A percentile compares a stretch with the other conserved stretches of the same genome.
These are phyloP conservation scores for Limnephilus auricula DNA, from an alignment of 2,888 invertebrate genomes.

Conservation along the genomic window DNA sequence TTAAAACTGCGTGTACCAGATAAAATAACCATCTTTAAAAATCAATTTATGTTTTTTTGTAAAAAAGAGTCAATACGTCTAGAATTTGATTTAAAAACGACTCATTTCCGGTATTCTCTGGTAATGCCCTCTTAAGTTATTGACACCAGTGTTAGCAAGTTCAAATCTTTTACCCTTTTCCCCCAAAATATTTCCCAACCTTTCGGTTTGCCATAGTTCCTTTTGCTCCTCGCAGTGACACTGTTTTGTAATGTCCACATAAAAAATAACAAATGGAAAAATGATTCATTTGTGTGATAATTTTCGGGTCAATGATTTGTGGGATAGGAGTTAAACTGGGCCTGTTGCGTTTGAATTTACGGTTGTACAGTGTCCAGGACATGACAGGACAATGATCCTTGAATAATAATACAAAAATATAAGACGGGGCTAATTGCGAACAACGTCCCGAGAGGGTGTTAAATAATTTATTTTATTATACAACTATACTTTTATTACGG, in stretches of 20 bases:
- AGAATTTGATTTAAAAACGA: too few species aligned
- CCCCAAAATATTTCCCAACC: neutral
- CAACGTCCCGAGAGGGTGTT: constrained; percentile 13
- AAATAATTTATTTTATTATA: constrained; percentile 25
- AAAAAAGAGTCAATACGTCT: too few species aligned
- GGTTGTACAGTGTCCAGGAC: neutral
- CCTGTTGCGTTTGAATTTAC: neutral
- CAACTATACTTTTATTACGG: neutral
- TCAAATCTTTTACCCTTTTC: neutral
- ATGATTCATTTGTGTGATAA: neutral
- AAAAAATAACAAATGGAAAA: neutral
- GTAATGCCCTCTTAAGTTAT: too few species aligned
- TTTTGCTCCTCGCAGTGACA: neutral
- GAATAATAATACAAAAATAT: neutral
- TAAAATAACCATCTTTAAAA: too few species aligned
- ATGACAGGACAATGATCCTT: constrained; percentile 32
- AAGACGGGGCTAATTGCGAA: constrained; percentile 24
- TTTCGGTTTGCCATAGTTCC: neutral
- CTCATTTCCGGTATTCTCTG: too few species aligned
- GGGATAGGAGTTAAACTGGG: neutral
- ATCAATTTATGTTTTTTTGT: too few species aligned
- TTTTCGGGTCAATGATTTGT: neutral
- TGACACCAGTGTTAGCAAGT: too few species aligned
- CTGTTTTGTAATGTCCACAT: neutral
- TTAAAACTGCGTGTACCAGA: too few species aligned